Base-by-base conservation (phyloP, 2,797 vertebrate species). In the Epinephelus awoara region DNA sequence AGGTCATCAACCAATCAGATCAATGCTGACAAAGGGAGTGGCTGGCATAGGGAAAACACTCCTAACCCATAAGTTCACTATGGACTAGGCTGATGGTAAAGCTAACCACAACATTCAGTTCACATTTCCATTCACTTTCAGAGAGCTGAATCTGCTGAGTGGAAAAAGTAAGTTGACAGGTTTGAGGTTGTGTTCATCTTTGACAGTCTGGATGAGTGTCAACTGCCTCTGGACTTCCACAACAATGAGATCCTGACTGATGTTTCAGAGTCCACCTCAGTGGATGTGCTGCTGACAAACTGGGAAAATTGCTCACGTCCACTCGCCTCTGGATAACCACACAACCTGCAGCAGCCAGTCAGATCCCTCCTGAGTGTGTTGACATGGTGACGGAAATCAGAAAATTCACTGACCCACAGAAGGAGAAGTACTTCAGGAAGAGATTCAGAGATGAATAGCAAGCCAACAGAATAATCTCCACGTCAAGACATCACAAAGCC, bases 41-140 rank as follows among this genome's bases (percentile, higher is more conserved):
- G 27, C 27, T 27, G 27, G 27, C 27, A 27, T 27, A 27, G 40
- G 74, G 18, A 74, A 74, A 74, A 74, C 72, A 19, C 42, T 74
- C 51, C 21, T 65, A 23, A 56, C 72, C 19, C 61, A 65, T 1
- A 74, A 74, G 51, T 74, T 75, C 47, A 75, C 18, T 25, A 23
- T 75, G 64, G 72, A 75, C 55, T 75, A 64, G 72, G 63, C 72
- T n/a, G 72, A 75, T 42, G 34, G 55, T 8, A 73, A 64, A 64
- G 38, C 71, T 19, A 74, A 65, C 59, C 51, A 21, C 12, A 3
- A 57, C 46, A 65, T 65, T 2, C 71, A 74, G 2, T 74, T 74
- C 50, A 55, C 51, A 8, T 74, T 74, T 74, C 71, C 71, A 8
- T 74, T 65, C 50, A 74, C 40, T 8, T 74, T 74, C 27, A 65